Base-by-base conservation (phyloP, 2,113 vertebrate species). In the Ammodytes marinus region DNA sequence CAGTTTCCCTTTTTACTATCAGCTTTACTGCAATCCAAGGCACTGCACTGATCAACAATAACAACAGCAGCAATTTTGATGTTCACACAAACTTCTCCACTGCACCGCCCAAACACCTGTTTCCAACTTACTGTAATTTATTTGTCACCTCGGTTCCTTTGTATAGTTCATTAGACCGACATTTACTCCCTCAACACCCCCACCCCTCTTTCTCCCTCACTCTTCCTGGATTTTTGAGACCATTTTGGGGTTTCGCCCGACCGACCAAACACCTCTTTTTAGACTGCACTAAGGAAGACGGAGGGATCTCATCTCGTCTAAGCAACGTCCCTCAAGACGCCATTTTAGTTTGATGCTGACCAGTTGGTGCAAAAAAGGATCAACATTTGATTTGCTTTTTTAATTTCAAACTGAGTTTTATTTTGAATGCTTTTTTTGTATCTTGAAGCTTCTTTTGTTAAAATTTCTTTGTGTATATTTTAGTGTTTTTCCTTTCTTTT, bases 391-490 rank as follows among this genome's bases (percentile, higher is more conserved):
- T 81, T 94, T 95, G 91, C 92, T 94, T 95, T 96, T 95, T 96
- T 93, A 43, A 84, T 89, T 94, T 93, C 91, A 85, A 94, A 88
- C 83, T 91, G 87, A 95, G 91, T 88, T 86, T 93, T 65, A 95
- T 97, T 97, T 97, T 97, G 95, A 97, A 97, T 97, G 96, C 95
- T 83, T 85, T 96, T 91, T 92, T 92, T 92, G 84, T 85, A 93
- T 91, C 83, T 92, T 86, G 85, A 91, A 91, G 90, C 94, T 93
- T 27, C 2, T 27, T 27, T 95, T 93, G 93, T 95, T 96, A 96
- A 90, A 92, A 93, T 95, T 96, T 95, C 93, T 95, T 88, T 94
- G 95, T 98, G 97, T 98, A 97, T 96, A 97, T 98, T 98, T 95
- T 97, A 96, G 88, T 95, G 92, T 86, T 86, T 95, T 95, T 94